Base-by-base conservation (phyloP, 1,140 invertebrate genomes). In the Patella vulgata region DNA sequence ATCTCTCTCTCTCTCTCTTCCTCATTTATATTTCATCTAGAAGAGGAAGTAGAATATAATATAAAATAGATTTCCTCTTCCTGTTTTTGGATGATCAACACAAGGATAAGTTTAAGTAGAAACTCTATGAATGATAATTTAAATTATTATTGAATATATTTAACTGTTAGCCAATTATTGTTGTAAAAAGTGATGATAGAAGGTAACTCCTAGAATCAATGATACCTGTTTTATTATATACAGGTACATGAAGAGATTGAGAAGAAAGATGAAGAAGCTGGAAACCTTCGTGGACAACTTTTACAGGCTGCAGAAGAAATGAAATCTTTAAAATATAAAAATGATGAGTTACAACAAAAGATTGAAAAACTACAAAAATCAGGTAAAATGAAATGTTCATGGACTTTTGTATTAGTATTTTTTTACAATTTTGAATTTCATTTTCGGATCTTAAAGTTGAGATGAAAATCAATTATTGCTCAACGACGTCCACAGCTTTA, bases 231-330 rank as follows among this genome's bases (percentile, higher is more conserved):
- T 19, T 55, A 40, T 56, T 60, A 66, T 25, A 58, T 63, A 48
- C 74, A 79, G 63, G 72, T 81, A 39, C 80, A 83, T 63, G 72
- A 75, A 52, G 76, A 81, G 36, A 72, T 83, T 59, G 86, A 91
- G 70, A 87, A 85, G 88, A 92, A 68, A 85, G 85, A 69, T 82
- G 86, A 70, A 71, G 86, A 84, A 77, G 44, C 92, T 1, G 81
- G 85, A 4, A 60, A 73, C 11, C 47, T 73, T 1, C 53, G 71
- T 21, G 14, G 40, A 21, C 68, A 72, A 42, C 55, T 63, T 40
- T 86, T 87, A 8, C 75, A 89, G 1, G 88, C 90, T 61, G 84
- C 86, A 39, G 87, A 90, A 73, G 84, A 93, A 27, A 8, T 36
- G 14, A 8, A 5, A 8, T 36, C 33, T 14, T 14, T 36, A 8